Evolutionary conservation across 2,888 invertebrate genomes (phyloP).

Genomic region (Erebia palarica): DNA sequence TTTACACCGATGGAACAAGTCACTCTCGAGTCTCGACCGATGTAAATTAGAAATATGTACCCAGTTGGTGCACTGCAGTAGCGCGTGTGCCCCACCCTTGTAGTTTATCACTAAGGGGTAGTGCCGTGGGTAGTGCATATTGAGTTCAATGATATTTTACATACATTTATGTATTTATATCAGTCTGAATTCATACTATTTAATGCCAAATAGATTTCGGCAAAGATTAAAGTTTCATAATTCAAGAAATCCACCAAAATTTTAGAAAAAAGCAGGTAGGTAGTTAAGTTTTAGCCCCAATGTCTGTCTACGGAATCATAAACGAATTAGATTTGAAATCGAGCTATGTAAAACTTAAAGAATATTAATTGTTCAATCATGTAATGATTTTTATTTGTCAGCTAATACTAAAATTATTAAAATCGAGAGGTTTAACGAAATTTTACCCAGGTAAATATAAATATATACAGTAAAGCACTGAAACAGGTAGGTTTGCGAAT

Average conservation of each 20-base stretch:
- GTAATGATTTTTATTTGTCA: too few species aligned
- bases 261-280: too few species aligned
- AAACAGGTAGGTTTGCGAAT: too few species aligned
- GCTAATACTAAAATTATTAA: too few species aligned
- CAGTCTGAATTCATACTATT: neutral
- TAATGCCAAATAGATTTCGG: too few species aligned
- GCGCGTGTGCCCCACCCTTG: constrained; percentile 19
- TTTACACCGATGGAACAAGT: constrained; percentile 18
- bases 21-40: constrained; percentile 4
- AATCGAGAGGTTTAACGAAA: neutral
- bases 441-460: neutral
- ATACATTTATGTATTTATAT: neutral
- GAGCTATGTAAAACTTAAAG: too few species aligned
- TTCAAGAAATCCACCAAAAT: too few species aligned
- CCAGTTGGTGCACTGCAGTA: constrained; percentile 26
- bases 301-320: too few species aligned
- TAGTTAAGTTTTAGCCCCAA: too few species aligned
- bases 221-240: too few species aligned
- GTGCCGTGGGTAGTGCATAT: neutral
- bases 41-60: constrained; percentile 24
- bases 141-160: constrained; percentile 2
- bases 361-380: neutral
- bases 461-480: too few species aligned
- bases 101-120: constrained; percentile 18
- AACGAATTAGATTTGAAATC: too few species aligned